These are phyloP conservation scores for Seriola dumerili DNA, from an alignment of 2,113 vertebrate species.

Conservation along the genomic window DNA sequence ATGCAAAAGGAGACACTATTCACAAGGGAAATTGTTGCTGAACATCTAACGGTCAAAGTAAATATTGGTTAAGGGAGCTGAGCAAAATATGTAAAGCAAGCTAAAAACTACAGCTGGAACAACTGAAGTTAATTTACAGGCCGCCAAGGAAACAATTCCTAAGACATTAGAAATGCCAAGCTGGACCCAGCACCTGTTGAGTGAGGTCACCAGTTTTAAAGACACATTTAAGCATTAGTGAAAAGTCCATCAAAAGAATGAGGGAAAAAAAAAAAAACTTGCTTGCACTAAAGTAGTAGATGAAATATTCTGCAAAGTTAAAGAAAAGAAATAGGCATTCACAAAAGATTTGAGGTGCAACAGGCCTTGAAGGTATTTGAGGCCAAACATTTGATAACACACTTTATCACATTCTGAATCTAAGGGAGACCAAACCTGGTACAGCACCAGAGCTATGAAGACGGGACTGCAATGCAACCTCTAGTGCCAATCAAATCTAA, in stretches of 20 bases:
- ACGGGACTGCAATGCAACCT: background rate
- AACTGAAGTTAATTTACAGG: background rate
- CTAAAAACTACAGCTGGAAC: background rate
- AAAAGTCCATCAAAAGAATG: background rate
- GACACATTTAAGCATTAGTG: background rate
- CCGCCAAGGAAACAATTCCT: constrained; percentile 29
- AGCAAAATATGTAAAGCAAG: background rate
- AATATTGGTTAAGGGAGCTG: constrained; percentile 10
- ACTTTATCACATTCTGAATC: constrained; percentile 9
- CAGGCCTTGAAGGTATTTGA: constrained; percentile 4
- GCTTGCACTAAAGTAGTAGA: background rate
- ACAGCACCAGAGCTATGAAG: background rate
- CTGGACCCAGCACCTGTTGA: constrained; percentile 11
- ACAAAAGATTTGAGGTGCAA: background rate
- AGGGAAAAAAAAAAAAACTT: no score
- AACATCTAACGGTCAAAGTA: constrained; percentile 22
- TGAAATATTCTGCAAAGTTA: background rate
- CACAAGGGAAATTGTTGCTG: constrained; percentile 21
- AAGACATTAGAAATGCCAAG: constrained; percentile 12
- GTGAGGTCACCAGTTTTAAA: constrained; percentile 16
- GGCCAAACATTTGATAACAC: background rate
- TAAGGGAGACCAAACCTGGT: constrained; percentile 3
- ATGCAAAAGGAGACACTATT: constrained; percentile 7
- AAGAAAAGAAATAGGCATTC: background rate
- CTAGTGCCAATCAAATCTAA: background rate